Evolutionary conservation across 2,888 invertebrate genomes (phyloP).

Genomic region (Cephus spinipes): DNA sequence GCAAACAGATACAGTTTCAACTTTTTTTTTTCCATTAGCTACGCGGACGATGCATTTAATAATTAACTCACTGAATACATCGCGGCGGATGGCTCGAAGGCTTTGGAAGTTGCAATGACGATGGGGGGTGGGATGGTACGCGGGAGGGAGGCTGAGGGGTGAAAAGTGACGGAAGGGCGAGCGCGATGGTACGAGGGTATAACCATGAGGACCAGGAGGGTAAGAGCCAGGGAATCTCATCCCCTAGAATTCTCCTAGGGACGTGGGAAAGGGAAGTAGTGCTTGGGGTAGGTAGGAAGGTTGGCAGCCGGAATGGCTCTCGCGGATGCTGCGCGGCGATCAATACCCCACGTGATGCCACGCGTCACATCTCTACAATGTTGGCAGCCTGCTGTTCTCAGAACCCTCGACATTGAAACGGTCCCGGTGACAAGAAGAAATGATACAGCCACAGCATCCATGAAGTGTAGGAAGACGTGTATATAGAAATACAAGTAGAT

Average conservation of each 20-base stretch:
- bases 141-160: not conserved
- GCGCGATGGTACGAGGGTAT: not conserved
- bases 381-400: slow-evolving; percentile 34
- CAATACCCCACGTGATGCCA: slow-evolving; percentile 64
- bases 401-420: slow-evolving; percentile 1
- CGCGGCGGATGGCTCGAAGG: slow-evolving; percentile 54
- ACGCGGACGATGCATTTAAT: slow-evolving; percentile 51
- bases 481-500: not conserved
- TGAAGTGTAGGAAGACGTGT: not conserved
- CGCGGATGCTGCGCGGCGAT: slow-evolving; percentile 62
- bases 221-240: not conserved
- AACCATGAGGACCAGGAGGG: not conserved
- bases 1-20: not conserved
- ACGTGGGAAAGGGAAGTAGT: not conserved
- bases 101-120: slow-evolving; percentile 29
- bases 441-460: not conserved
- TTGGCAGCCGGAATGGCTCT: slow-evolving; percentile 57
- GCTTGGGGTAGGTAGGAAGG: slow-evolving; percentile 30
- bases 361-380: slow-evolving; percentile 55
- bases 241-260: not conserved
- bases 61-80: slow-evolving; percentile 56
- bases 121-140: not conserved
- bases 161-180: not conserved
- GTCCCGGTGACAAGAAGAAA: not conserved
- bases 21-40: slow-evolving; percentile 6